Conservation (phyloP, 2,888 invertebrate genomes). For the Zele albiditarsus region DNA sequence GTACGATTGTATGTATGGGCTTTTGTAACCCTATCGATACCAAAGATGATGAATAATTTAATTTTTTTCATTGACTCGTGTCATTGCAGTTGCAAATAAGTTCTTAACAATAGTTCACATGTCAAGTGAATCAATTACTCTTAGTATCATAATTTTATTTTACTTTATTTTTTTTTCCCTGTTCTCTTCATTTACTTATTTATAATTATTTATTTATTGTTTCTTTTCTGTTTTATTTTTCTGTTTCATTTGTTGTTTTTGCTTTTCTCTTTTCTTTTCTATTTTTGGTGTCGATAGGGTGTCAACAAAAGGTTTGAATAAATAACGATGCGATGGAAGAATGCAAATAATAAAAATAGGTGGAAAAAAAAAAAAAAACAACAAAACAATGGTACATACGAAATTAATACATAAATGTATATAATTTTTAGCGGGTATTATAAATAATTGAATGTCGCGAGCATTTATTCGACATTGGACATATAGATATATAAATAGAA, state of each 20-base stretch:
- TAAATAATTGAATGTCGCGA: constrained; percentile 44
- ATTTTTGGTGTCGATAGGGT: constrained; percentile 33
- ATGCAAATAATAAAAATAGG: neutral
- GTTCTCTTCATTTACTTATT: neutral
- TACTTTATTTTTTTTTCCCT: neutral
- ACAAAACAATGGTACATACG: constrained; percentile 28
- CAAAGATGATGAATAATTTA: constrained; percentile 12
- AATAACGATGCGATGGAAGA: neutral
- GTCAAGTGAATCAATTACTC: neutral
- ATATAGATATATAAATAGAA: constrained; percentile 55
- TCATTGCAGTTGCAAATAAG: neutral
- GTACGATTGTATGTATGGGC: neutral
- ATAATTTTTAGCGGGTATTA: constrained; percentile 46
- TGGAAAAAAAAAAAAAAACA: constrained; percentile 17
- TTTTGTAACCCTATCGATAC: constrained; percentile 17
- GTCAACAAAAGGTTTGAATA: neutral
- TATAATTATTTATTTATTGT: constrained; percentile 11
- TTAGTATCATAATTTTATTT: neutral
- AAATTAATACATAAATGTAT: constrained; percentile 51
- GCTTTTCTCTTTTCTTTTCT: constrained; percentile 7
- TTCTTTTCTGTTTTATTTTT: neutral
- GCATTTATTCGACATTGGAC: constrained; percentile 45
- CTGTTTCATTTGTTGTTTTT: neutral
- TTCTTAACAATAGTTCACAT: neutral
- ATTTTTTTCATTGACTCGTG: neutral